Percentiles rank a stretch among this genome's conserved stretches.
Conservation (phyloP, 2,888 invertebrate genomes). For the Carcina quercana region DNA sequence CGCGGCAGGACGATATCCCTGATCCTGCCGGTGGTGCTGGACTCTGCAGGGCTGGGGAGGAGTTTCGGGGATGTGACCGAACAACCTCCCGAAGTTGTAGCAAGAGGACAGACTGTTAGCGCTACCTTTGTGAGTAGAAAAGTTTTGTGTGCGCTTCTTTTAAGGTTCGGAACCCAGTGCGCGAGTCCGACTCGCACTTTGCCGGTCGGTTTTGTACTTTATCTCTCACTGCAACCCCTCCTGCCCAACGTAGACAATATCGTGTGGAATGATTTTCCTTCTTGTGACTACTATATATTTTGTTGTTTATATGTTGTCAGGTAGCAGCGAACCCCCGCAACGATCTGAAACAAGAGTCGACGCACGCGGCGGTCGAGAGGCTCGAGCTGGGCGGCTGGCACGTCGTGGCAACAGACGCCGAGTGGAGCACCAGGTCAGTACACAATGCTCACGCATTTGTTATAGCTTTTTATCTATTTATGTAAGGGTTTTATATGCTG, state of each 20-base stretch:
- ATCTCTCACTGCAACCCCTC: no score
- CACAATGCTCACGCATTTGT: neutral
- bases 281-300: no score
- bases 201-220: no score
- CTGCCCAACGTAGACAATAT: neutral
- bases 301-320: no score
- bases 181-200: no score
- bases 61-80: slow-evolving; percentile 81
- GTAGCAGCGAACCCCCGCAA: slow-evolving; percentile 83
- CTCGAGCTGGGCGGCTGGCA: slow-evolving; percentile 72
- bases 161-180: no score
- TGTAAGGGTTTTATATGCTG: neutral
- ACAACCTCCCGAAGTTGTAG: slow-evolving; percentile 78
- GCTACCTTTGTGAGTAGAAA: slow-evolving; percentile 84
- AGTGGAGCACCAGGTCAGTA: slow-evolving; percentile 84
- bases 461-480: neutral
- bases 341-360: slow-evolving; percentile 78
- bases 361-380: slow-evolving; percentile 78
- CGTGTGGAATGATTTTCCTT: neutral
- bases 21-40: slow-evolving; percentile 83
- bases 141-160: no score
- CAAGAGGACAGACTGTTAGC: slow-evolving; percentile 78
- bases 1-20: slow-evolving; percentile 81
- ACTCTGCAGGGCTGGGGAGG: slow-evolving; percentile 78
- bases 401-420: slow-evolving; percentile 81